phyloP scores from a whole-genome alignment of 2,888 invertebrate genomes.

The Tetrapedia diversipes region DNA sequence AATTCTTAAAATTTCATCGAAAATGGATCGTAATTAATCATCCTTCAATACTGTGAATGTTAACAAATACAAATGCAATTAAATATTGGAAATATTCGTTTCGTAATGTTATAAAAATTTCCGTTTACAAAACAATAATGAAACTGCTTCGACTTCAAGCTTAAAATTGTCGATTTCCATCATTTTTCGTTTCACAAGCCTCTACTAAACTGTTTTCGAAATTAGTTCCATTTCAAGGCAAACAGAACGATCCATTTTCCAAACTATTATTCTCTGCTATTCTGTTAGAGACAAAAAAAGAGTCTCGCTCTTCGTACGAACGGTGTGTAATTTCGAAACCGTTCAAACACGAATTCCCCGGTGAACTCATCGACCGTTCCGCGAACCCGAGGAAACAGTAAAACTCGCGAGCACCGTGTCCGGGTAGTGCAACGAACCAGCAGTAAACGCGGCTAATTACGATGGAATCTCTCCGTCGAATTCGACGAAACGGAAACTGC shows the following conservation, averaged over 20 bases:
- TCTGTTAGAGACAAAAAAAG: background rate
- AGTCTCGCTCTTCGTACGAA: background rate
- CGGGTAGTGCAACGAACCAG: slow-evolving; percentile 21
- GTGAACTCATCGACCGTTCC: slow-evolving; percentile 28
- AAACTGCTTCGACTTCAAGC: no score
- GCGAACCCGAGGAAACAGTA: slow-evolving; percentile 3
- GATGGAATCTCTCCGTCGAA: slow-evolving; percentile 9
- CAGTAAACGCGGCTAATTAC: slow-evolving; percentile 33
- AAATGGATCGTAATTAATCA: no score
- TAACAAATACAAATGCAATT: no score
- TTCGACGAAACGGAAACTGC: slow-evolving; percentile 10
- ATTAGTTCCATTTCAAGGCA: no score
- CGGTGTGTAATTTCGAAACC: background rate
- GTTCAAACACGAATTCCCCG: slow-evolving; percentile 4
- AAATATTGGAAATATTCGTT: no score
- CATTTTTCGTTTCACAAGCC: background rate
- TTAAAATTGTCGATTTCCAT: no score
- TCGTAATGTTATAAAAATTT: no score
- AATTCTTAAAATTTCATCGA: no score
- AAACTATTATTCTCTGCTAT: background rate
- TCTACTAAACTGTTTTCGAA: background rate
- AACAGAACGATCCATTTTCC: background rate
- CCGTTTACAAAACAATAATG: no score
- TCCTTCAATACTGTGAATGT: no score
- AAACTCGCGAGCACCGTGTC: slow-evolving; percentile 7